Evolutionary conservation across 2,888 invertebrate species (phyloP).

Genomic region (Synanthedon andrenaeformis): DNA sequence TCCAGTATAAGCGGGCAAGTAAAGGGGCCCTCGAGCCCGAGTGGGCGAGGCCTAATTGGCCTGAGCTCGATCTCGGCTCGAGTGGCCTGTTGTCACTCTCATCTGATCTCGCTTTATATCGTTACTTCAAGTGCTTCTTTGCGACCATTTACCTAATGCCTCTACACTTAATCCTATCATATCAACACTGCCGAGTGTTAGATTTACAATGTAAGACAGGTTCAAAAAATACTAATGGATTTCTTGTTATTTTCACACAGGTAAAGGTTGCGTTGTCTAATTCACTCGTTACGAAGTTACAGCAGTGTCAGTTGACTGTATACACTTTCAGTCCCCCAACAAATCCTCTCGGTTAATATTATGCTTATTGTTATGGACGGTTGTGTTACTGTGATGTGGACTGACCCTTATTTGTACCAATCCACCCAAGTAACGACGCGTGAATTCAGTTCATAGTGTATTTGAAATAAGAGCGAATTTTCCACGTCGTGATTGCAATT

Average conservation of each 20-base stretch:
- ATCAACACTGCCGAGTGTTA: neutral
- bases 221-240: no score
- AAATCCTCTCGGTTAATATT: constrained; percentile 40
- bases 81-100: constrained; percentile 11
- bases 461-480: constrained; percentile 14
- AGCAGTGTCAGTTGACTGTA: no score
- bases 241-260: no score
- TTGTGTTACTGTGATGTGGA: constrained; percentile 21
- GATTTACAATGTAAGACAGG: neutral
- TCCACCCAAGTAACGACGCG: constrained; percentile 8
- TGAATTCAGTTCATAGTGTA: constrained; percentile 8
- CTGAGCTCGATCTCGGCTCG: constrained; percentile 18
- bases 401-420: constrained; percentile 22
- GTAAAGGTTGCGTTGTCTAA: no score
- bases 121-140: neutral
- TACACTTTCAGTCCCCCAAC: constrained; percentile 8
- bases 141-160: neutral
- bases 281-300: no score
- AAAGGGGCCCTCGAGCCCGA: constrained; percentile 7
- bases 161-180: neutral
- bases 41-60: constrained; percentile 22
- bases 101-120: constrained; percentile 15
- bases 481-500: neutral
- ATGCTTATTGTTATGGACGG: constrained; percentile 42
- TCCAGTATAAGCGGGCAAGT: constrained; percentile 12